Base-by-base conservation (phyloP, 35 echinoderm and acorn worm genomes). In the Apostichopus japonicus region DNA sequence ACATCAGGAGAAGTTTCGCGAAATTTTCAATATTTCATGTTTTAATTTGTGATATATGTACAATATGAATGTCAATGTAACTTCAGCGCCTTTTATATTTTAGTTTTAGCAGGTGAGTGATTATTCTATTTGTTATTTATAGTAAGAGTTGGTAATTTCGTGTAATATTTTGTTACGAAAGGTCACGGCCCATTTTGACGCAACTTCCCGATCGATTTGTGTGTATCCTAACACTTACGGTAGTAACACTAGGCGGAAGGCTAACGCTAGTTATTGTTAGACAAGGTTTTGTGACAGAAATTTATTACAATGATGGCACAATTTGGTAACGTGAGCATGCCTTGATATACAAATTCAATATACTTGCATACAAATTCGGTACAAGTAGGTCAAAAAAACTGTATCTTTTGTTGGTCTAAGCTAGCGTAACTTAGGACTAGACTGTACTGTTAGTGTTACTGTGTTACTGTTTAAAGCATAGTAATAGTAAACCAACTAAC, bases 101-200 rank as follows among this genome's bases (percentile, higher is more conserved):
- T 58, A 57, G 17, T 57, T 6, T 10, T n/a, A 23, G 51, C 78
- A 53, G 24, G 78, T 54, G 55, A 58, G 17, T 84, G 8, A 8
- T 17, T 57, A 23, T 5, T 84, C 6, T 15, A 58, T 4, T 22
- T 8, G 81, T 1, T 1, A 5, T 55, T 58, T 84, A 21, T 19
- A 6, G 8, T 23, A 10, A 21, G 5, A 16, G 2, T 21, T 54
- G 15, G 61, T 10, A 24, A 24, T 6, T 4, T 13, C 62, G 59
- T 11, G 25, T 10, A 21, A 51, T 55, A 9, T 84, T 84, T 55
- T 84, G 55, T 5, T 57, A 9, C 16, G 56, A 58, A 57, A 57
- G 81, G 81, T 84, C 55, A 84, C 81, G 24, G 81, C 81, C 81
- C 81, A 84, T 84, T 80, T 84, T 84, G 81, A 84, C 81, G 81